A percentile compares a stretch with the other conserved stretches of the same genome.
Evolutionary conservation across 2,113 vertebrate genomes (phyloP).

Genomic region (Plotosus lineatus): DNA sequence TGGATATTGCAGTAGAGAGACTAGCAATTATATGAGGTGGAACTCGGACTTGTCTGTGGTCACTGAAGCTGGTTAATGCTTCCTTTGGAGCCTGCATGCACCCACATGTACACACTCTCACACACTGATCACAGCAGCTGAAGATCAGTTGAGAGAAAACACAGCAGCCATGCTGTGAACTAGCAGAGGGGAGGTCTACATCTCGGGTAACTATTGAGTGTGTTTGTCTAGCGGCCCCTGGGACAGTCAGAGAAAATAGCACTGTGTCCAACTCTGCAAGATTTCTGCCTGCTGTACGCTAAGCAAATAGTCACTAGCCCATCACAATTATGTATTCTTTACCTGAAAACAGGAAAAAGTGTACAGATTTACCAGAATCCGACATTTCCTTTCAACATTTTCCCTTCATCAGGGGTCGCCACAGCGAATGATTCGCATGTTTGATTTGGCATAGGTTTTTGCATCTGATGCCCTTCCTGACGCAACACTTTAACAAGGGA

Average conservation of each 20-base stretch:
- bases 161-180: slow-evolving; percentile 46
- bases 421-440: no score
- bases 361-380: no score
- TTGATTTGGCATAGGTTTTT: no score
- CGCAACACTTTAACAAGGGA: no score
- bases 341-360: slow-evolving; percentile 39
- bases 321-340: slow-evolving; percentile 38
- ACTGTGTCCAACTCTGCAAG: slow-evolving; percentile 61
- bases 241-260: slow-evolving; percentile 61
- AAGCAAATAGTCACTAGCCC: slow-evolving; percentile 62
- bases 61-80: not conserved
- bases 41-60: not conserved
- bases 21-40: not conserved
- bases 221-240: slow-evolving; percentile 55
- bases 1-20: slow-evolving; percentile 2
- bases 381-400: no score
- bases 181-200: slow-evolving; percentile 33
- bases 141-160: slow-evolving; percentile 51
- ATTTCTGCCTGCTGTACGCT: slow-evolving; percentile 59
- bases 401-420: no score
- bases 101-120: slow-evolving; percentile 32
- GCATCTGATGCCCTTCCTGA: no score
- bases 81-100: slow-evolving; percentile 17
- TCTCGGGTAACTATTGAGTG: slow-evolving; percentile 24
- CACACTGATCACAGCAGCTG: slow-evolving; percentile 35